A percentile compares a stretch with the other conserved stretches of the same genome.
phyloP scores from a whole-genome alignment of 1,140 invertebrate genomes.

The Drosophila bipectinata region DNA sequence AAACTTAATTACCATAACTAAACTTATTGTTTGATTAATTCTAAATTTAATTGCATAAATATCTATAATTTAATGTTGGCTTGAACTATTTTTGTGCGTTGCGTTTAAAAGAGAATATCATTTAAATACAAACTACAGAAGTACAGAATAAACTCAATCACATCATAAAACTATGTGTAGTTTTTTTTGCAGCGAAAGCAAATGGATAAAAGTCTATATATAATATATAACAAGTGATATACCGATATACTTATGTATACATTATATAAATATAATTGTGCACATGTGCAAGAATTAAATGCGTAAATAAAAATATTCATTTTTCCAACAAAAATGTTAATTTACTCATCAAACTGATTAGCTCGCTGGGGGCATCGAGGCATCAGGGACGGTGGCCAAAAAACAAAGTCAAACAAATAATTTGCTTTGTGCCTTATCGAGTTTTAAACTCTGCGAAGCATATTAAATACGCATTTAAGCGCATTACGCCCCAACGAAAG shows the following conservation, averaged over 20 bases:
- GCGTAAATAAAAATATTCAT: slow-evolving; percentile 62
- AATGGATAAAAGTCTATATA: slow-evolving; percentile 23
- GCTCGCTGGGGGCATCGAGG: not conserved
- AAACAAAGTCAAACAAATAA: slow-evolving; percentile 21
- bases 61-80: slow-evolving; percentile 71
- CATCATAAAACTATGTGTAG: slow-evolving; percentile 56
- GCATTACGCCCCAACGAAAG: slow-evolving; percentile 31
- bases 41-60: slow-evolving; percentile 50
- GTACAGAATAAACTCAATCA: slow-evolving; percentile 70
- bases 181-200: slow-evolving; percentile 17
- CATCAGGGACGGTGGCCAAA: not conserved
- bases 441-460: slow-evolving; percentile 41
- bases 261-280: slow-evolving; percentile 24
- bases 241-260: slow-evolving; percentile 39
- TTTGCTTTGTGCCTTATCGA: slow-evolving; percentile 14
- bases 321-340: slow-evolving; percentile 45
- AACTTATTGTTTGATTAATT: slow-evolving; percentile 70
- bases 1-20: slow-evolving; percentile 67
- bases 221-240: slow-evolving; percentile 61
- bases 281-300: slow-evolving; percentile 38
- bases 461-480: slow-evolving; percentile 62
- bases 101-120: slow-evolving; percentile 77
- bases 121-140: slow-evolving; percentile 65
- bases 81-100: slow-evolving; percentile 73
- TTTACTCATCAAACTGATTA: slow-evolving; percentile 4